Evolutionary conservation across 2,113 vertebrate genomes (phyloP), one percentile per base, ranked within the genome.

Genomic region (Empidonax alnorum): DNA sequence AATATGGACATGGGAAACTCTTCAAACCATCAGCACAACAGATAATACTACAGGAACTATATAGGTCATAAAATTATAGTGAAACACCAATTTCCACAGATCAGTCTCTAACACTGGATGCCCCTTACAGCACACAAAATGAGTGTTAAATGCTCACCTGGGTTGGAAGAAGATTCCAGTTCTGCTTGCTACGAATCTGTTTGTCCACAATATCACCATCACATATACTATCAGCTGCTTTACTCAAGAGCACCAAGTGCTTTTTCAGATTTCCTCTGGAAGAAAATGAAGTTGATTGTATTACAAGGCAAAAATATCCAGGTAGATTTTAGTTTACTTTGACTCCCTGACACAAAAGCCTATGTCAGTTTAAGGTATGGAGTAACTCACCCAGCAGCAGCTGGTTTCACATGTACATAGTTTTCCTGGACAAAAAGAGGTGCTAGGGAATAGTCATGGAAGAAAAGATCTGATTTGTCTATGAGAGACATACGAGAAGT

Each of bases 361-460:
- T 35, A 0, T 12, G 22, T 27, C 65, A 65, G 1, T 73, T 61
- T 12, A 21, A 17, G 14, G 33, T 44, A 42, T 8, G n/a, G 10
- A 59, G 21, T 20, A 85, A 96, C 98, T 98, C 96, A 99, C 99
- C 98, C 97, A 17, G 99, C 99, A 35, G 99, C 99, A 4, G 97
- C 95, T 1, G 99, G 99, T 75, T 98, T 99, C 47, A 99, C 99
- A 1, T 99, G 98, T 22, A 98, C 46, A 28, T 99, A 99, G 97
- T 99, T 99, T 96, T 99, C 99, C 78, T 99, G 99, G 41, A 99
- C 98, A 91, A 99, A 99, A n/a, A 99, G 99, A 24, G 99, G 99
- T 16, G 98, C 99, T 31, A 99, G 94, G 1, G 99, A 99, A 95
- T 99, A 99, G 96, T 99, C 99, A 28, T 99, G 98, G 96, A 99